Conservation (phyloP, 30 jellyfish, hydroid and myxozoan species). For the Nemopilema nomurai region DNA sequence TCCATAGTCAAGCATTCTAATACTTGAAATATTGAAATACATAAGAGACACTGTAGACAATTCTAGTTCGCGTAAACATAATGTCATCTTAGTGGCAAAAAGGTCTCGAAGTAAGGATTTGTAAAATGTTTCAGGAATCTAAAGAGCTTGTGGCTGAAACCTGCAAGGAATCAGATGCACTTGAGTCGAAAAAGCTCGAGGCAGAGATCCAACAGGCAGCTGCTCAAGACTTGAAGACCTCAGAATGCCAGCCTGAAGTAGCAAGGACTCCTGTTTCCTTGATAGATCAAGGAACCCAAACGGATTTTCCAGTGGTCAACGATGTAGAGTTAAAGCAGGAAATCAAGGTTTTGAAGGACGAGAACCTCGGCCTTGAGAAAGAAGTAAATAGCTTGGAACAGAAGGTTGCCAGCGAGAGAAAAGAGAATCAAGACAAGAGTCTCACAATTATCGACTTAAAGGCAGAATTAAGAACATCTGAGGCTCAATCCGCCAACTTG, state of each 20-base stretch:
- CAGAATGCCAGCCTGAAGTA: not conserved
- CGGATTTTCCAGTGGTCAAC: not conserved
- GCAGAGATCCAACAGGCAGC: not conserved
- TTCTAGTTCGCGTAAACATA: too few relatives aligned
- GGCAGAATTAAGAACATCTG: slow-evolving; percentile 2
- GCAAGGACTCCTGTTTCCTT: not conserved
- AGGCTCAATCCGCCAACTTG: slow-evolving; percentile 3
- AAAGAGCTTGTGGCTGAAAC: too few relatives aligned
- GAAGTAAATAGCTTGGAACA: not conserved
- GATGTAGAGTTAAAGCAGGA: not conserved
- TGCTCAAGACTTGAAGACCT: not conserved
- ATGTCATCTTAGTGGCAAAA: too few relatives aligned
- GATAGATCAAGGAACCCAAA: not conserved
- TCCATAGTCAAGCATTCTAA: too few relatives aligned
- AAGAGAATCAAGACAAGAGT: not conserved
- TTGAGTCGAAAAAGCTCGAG: too few relatives aligned
- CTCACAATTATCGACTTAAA: not conserved
- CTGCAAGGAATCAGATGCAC: too few relatives aligned
- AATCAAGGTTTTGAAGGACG: not conserved
- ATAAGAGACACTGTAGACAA: too few relatives aligned
- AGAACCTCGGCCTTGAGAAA: not conserved
- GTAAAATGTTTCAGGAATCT: too few relatives aligned
- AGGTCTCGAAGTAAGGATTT: too few relatives aligned
- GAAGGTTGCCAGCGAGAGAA: not conserved
- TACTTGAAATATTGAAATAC: too few relatives aligned